phyloP scores from a whole-genome alignment of 2,888 invertebrate species.

The Temnothorax ravouxi region DNA sequence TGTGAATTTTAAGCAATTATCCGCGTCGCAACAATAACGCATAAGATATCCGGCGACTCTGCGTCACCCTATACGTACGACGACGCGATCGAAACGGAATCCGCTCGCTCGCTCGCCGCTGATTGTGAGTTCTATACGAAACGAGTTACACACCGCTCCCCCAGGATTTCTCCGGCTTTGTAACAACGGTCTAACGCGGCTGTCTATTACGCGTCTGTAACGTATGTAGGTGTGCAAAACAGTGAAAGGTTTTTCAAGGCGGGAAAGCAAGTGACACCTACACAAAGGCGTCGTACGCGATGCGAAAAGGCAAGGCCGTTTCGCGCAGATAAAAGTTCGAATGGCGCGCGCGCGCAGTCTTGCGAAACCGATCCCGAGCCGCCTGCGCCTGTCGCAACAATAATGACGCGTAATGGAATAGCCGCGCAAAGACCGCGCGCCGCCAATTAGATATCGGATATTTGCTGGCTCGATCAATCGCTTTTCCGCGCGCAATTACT shows the following conservation, averaged over 20 bases:
- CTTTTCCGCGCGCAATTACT: slow-evolving; percentile 21
- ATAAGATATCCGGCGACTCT: slow-evolving; percentile 7
- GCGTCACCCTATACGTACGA: background rate
- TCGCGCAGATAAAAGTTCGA: slow-evolving; percentile 80
- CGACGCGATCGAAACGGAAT: slow-evolving; percentile 33
- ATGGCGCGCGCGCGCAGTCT: slow-evolving; percentile 55
- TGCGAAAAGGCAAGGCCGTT: slow-evolving; percentile 82
- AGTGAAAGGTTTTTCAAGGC: slow-evolving; percentile 84
- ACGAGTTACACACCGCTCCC: slow-evolving; percentile 64
- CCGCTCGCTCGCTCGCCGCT: slow-evolving; percentile 21
- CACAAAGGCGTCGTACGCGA: slow-evolving; percentile 64
- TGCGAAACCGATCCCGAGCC: slow-evolving; percentile 78
- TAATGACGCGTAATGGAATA: slow-evolving; percentile 78
- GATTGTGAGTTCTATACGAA: slow-evolving; percentile 39
- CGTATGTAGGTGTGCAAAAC: slow-evolving; percentile 76
- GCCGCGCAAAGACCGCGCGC: slow-evolving; percentile 11
- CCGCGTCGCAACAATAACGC: background rate
- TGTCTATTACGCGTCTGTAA: slow-evolving; percentile 76
- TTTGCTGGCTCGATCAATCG: slow-evolving; percentile 28
- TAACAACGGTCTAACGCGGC: slow-evolving; percentile 74
- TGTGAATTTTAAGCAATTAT: slow-evolving; percentile 11
- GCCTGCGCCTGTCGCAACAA: slow-evolving; percentile 81
- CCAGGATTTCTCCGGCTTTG: slow-evolving; percentile 71
- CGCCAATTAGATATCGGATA: slow-evolving; percentile 54
- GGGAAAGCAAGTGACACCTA: slow-evolving; percentile 83